phyloP scores from a whole-genome alignment of 1,140 invertebrate genomes.

The Musca domestica region DNA sequence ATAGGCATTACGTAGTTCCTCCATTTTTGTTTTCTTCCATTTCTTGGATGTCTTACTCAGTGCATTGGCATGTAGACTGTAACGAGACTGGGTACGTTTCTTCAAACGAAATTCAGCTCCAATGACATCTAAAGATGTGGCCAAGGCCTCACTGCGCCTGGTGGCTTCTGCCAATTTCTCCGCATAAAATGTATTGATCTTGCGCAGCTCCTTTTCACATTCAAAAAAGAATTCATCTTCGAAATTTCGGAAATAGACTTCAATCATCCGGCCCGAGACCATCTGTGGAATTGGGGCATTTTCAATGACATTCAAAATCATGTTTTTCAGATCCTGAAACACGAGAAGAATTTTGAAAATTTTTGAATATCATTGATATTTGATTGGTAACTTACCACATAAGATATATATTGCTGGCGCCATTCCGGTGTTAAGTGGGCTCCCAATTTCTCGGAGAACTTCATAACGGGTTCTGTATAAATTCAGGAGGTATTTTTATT shows the following conservation, averaged over 20 bases:
- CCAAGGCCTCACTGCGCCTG: conserved; percentile 84
- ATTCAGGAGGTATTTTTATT: neutral
- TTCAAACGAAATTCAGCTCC: neutral
- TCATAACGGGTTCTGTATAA: conserved; percentile 34
- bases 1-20: conserved; percentile 94
- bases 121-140: conserved; percentile 59
- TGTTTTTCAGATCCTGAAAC: conserved; percentile 36
- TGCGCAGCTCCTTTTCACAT: conserved; percentile 88
- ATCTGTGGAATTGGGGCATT: conserved; percentile 25
- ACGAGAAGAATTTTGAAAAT: neutral
- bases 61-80: neutral
- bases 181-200: conserved; percentile 95
- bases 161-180: conserved; percentile 96
- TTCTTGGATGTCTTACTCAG: conserved; percentile 29
- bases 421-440: conserved; percentile 47
- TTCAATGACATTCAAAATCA: conserved; percentile 33
- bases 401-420: conserved; percentile 47
- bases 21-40: conserved; percentile 56
- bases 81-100: neutral
- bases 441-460: conserved; percentile 45
- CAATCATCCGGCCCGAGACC: neutral
- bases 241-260: conserved; percentile 77
- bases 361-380: too few relatives aligned
- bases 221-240: conserved; percentile 92
- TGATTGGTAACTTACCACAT: conserved; percentile 32